Percentiles rank a stretch among this genome's conserved stretches.
Conservation (phyloP, 2,888 invertebrate species). For the Polyploca ridens region DNA sequence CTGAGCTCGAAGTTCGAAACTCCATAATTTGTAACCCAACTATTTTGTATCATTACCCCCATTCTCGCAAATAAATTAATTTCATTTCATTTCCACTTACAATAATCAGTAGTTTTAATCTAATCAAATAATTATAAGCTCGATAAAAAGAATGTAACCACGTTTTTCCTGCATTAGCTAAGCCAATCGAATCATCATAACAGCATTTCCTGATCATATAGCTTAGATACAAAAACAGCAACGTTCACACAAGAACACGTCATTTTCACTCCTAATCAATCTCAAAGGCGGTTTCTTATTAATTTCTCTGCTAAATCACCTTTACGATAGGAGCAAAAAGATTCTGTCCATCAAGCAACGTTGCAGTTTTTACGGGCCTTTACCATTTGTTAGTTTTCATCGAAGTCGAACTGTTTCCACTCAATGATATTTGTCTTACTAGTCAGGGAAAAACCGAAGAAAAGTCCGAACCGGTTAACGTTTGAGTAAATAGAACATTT, state of each 20-base stretch:
- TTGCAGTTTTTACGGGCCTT: conserved; percentile 68
- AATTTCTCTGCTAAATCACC: conserved; percentile 76
- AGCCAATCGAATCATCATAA: not conserved
- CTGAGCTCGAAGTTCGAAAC: too few relatives aligned
- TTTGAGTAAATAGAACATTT: too few relatives aligned
- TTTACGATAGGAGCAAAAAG: conserved; percentile 72
- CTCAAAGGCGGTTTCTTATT: conserved; percentile 69
- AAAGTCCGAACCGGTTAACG: too few relatives aligned
- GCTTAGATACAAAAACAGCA: conserved; percentile 2
- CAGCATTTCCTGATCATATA: conserved; percentile 10
- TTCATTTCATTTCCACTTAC: too few relatives aligned
- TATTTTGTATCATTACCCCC: too few relatives aligned
- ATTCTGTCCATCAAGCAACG: conserved; percentile 76
- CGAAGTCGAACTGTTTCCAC: not conserved
- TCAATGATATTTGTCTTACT: too few relatives aligned
- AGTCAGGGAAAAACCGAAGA: too few relatives aligned
- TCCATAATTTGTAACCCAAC: too few relatives aligned
- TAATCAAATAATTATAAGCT: too few relatives aligned
- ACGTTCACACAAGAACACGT: conserved; percentile 41
- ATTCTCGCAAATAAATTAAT: too few relatives aligned
- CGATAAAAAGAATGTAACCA: too few relatives aligned
- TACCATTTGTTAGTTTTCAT: conserved; percentile 44
- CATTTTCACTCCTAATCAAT: conserved; percentile 72
- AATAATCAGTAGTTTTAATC: too few relatives aligned
- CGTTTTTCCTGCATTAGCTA: not conserved